Evolutionary conservation across 2,797 vertebrate genomes (phyloP).

Genomic region (Serranus cabrilla): DNA sequence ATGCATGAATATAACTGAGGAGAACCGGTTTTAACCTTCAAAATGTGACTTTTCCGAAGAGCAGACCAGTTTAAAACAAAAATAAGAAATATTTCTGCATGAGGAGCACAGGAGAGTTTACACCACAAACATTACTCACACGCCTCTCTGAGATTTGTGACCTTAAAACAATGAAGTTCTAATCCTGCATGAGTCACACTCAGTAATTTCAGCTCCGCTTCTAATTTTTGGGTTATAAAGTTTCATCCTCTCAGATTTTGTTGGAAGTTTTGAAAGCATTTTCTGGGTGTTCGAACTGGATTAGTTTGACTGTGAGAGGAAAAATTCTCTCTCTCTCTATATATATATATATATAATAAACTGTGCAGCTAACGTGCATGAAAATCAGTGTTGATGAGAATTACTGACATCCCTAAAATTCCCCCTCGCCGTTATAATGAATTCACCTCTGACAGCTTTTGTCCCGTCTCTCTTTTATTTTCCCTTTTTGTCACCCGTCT

Average conservation of each 20-base stretch:
- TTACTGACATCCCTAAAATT: too few relatives aligned
- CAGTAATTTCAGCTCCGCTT: background rate
- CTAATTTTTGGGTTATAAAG: too few relatives aligned
- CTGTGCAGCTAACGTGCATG: too few relatives aligned
- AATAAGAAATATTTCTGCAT: background rate
- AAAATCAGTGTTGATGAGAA: too few relatives aligned
- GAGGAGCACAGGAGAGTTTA: background rate
- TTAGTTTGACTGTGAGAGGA: conserved; percentile 22
- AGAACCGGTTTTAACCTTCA: background rate
- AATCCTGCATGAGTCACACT: conserved; percentile 3
- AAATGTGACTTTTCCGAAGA: background rate
- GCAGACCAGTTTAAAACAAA: background rate
- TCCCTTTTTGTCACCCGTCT: conserved; percentile 4
- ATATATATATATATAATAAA: too few relatives aligned
- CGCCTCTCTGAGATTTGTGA: background rate
- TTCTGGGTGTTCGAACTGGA: conserved; percentile 5
- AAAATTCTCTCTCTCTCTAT: conserved; percentile 24
- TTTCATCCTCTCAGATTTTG: background rate
- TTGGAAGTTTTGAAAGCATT: conserved; percentile 3
- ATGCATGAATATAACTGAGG: background rate
- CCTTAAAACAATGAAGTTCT: conserved; percentile 4
- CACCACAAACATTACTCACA: background rate
- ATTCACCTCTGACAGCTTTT: conserved; percentile 11
- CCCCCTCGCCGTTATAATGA: background rate
- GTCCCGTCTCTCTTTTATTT: conserved; percentile 13